Base-by-base conservation (phyloP, 1,140 invertebrate genomes). In the Metopolophium dirhodum region DNA sequence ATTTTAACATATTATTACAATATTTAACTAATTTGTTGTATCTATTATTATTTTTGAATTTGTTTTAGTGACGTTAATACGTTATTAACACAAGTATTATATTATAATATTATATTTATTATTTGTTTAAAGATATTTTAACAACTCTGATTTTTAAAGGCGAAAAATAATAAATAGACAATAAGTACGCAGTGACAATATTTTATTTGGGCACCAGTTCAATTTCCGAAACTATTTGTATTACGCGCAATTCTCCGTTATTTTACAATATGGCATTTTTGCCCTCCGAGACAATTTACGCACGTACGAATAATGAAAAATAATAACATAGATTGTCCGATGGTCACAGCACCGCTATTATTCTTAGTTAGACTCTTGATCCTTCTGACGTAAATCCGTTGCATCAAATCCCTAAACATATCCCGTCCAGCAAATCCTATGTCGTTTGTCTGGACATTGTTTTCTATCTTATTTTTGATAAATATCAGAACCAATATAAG, bases 381-480 rank as follows among this genome's bases (percentile, higher is more conserved):
- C 90, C 90, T 91, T 91, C 22, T 47, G 68, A 82, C 90, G 68
- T 82, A 82, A 91, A 91, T 91, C 90, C 90, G 68, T 91, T 49
- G 22, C 9, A 11, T 26, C 41, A 82, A 91, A 91, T 91, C 90
- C 90, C 68, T 51, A 68, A 41, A 90, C 26, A 45, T 41, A 82
- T 91, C 90, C 77, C 61, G 47, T 91, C 61, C 57, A n/a, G 90
- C n/a, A 91, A 91, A 91, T 83, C 90, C 90, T 35, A 82, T 22
- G 68, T 91, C 90, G 90, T 91, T 91, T 91, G 90, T 91, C 68
- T 47, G 61, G 37, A 91, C 90, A 49, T 82, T 91, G 90, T 91
- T 91, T 91, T n/a, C 37, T 61, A 45, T 37, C 37, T 9, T 82
- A 47, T 90, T 90, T 61, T 68, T 41, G 57, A 41, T 26, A 82